Base-by-base conservation (phyloP, 1,140 invertebrate species). In the Amphibalanus amphitrite region DNA sequence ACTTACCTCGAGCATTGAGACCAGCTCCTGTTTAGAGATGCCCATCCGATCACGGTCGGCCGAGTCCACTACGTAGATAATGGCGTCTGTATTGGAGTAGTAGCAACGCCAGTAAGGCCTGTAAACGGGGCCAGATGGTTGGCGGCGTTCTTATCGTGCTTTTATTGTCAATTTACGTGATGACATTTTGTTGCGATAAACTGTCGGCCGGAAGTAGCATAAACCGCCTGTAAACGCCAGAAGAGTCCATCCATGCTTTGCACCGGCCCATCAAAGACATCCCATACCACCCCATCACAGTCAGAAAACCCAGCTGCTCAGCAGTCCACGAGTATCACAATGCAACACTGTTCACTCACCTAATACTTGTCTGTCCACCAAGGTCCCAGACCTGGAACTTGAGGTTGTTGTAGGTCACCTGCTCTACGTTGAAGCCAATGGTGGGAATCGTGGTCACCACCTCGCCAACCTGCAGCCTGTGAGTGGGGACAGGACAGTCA, bases 31-130 rank as follows among this genome's bases (percentile, higher is more conserved):
- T 87, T 98, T 98, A 65, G 95, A 97, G 82, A 98, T 97, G 72
- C 94, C 94, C 85, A 99, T 97, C 83, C 97, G 85, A 84, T 99
- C 97, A 81, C 91, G 88, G 82, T 99, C 97, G 74, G 94, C 95
- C 71, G 95, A 98, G 81, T 99, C 97, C 67, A 99, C 96, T 64
- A 99, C 97, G 84, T 98, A 99, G 78, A 99, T 97, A 78, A 99
- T 97, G 77, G 97, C 97, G 86, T 99, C 97, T 80, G 97, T 99
- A 82, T 99, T 99, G 71, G 95, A 95, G 82, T 97, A 99, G 82
- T 99, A 99, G 86, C 97, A 99, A 82, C 97, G 86, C 97, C 97
- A 99, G 79, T 99, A 99, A 25, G 97, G 97, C 83, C 95, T 93
- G 81, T 6, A 38, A n/a, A n/a, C n/a, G n/a, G n/a, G n/a, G n/a